These are phyloP conservation scores for Andrena praecox DNA, from an alignment of 2,888 invertebrate species.

Conservation along the genomic window DNA sequence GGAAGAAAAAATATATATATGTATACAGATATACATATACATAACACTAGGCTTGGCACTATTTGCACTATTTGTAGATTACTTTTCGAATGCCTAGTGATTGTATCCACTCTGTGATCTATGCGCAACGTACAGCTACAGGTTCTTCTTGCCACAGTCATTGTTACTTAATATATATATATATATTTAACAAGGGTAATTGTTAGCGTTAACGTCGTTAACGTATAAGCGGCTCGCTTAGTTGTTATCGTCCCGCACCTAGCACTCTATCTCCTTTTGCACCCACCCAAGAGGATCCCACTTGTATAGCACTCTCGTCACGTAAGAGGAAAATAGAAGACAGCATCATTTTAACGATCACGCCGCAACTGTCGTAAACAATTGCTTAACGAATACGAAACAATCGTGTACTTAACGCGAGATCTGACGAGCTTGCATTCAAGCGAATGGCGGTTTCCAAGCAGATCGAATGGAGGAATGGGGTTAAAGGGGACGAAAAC, in stretches of 20 bases:
- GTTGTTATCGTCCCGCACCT: constrained; percentile 47
- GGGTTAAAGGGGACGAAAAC: too few species aligned
- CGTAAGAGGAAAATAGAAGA: constrained; percentile 1
- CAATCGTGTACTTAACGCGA: neutral
- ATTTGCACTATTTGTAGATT: constrained; percentile 64
- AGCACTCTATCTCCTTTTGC: constrained; percentile 21
- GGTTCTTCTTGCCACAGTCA: constrained; percentile 49
- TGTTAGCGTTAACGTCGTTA: constrained; percentile 17
- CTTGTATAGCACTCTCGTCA: constrained; percentile 39
- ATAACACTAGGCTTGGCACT: constrained; percentile 59
- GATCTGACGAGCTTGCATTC: neutral
- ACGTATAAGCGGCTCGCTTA: constrained; percentile 50
- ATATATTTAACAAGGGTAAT: constrained; percentile 28
- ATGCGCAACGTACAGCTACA: constrained; percentile 63
- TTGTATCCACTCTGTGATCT: constrained; percentile 71
- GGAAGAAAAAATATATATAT: constrained; percentile 42
- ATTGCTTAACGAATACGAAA: neutral
- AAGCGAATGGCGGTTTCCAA: neutral
- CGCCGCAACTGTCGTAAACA: neutral
- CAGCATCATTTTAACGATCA: constrained; percentile 20
- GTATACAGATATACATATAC: constrained; percentile 42
- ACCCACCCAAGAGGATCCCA: constrained; percentile 12
- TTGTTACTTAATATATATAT: constrained; percentile 28
- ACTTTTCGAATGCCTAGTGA: constrained; percentile 64
- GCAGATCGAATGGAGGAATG: neutral